Base-by-base conservation (phyloP, 2,888 invertebrate species). In the Alloscopus bannaensis region DNA sequence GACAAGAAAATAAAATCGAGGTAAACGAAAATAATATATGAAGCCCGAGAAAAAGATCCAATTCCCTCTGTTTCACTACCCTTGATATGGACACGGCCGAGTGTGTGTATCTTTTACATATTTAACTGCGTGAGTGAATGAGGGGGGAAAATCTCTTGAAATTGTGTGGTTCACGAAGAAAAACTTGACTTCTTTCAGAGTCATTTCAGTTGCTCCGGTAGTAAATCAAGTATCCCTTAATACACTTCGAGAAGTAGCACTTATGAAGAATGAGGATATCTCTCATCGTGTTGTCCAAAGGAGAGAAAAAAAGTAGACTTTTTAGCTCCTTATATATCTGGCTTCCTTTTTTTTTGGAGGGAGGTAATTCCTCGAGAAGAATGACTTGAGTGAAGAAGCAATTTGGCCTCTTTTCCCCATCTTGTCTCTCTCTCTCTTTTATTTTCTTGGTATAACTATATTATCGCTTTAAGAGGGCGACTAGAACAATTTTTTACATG, bases 141-240 rank as follows among this genome's bases (percentile, higher is more conserved):
- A n/a, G n/a, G n/a, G n/a, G n/a, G n/a, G n/a, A n/a, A n/a, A n/a
- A n/a, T n/a, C n/a, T n/a, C n/a, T n/a, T n/a, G n/a, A n/a, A n/a
- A n/a, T n/a, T n/a, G n/a, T n/a, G n/a, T n/a, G n/a, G n/a, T n/a
- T n/a, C n/a, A n/a, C n/a, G n/a, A n/a, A n/a, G n/a, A n/a, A n/a
- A n/a, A n/a, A n/a, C n/a, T n/a, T n/a, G n/a, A n/a, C n/a, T n/a
- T n/a, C n/a, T n/a, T n/a, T n/a, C n/a, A n/a, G n/a, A n/a, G n/a
- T n/a, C n/a, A n/a, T n/a, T n/a, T n/a, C n/a, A n/a, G n/a, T n/a
- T 45, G 24, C 36, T 47, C 3, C 11, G 66, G 60, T 64, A 76
- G 76, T 76, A 76, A 76, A 76, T 76, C 76, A 76, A 76, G 55
- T 69, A 72, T 72, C 72, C 72, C 64, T 42, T 62, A 72, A 64